phyloP scores from a whole-genome alignment of 1,140 invertebrate genomes.

The Copidosoma floridanum region DNA sequence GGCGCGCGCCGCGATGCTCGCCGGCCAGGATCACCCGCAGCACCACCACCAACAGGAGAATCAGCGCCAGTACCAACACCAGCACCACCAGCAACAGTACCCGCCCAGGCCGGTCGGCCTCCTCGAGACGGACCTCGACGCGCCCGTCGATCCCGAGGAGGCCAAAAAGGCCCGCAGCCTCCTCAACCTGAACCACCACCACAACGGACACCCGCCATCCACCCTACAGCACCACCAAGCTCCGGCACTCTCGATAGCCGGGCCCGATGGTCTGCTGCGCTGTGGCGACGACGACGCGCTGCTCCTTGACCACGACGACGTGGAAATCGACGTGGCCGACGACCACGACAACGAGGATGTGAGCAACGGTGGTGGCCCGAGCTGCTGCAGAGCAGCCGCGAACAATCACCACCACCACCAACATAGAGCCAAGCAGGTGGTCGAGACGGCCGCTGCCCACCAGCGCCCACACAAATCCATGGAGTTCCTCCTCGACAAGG shows the following conservation, averaged over 20 bases:
- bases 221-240: slow-evolving; percentile 20
- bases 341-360: slow-evolving; percentile 39
- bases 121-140: slow-evolving; percentile 85
- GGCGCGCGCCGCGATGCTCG: slow-evolving; percentile 54
- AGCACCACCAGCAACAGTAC: slow-evolving; percentile 16
- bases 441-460: slow-evolving; percentile 45
- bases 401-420: neutral
- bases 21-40: slow-evolving; percentile 35
- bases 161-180: slow-evolving; percentile 68
- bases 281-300: too few species aligned
- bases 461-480: slow-evolving; percentile 81
- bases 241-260: neutral
- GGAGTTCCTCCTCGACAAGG: slow-evolving; percentile 90
- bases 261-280: neutral
- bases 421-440: slow-evolving; percentile 20
- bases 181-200: slow-evolving; percentile 68
- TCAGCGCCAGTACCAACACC: slow-evolving; percentile 23
- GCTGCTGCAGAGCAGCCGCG: slow-evolving; percentile 28
- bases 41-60: slow-evolving; percentile 4
- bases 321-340: slow-evolving; percentile 37
- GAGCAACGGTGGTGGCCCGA: too few species aligned
- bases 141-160: slow-evolving; percentile 53
- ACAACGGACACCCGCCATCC: slow-evolving; percentile 43
- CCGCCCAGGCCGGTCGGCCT: slow-evolving; percentile 61
- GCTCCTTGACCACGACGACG: too few species aligned